Evolutionary conservation across 2,888 invertebrate genomes (phyloP), one percentile per base, ranked within the genome.

Genomic region (Polydrusus pterygomalis): DNA sequence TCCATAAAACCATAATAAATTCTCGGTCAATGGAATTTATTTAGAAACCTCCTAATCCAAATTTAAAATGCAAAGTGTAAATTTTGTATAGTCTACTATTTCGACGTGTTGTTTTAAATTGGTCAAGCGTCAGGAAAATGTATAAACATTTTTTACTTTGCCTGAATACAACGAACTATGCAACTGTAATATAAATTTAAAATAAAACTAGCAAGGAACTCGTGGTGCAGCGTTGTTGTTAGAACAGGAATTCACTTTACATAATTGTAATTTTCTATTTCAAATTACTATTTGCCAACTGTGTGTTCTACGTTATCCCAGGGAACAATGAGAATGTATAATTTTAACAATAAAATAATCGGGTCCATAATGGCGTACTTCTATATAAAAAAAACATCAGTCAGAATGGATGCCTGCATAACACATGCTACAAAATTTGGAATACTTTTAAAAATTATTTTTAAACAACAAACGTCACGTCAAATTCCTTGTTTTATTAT

Each of bases 201-300:
- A 54, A 25, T 9, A 54, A 1, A 17, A 13, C 54, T 25, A 25
- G n/a, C n/a, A n/a, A n/a, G n/a, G 54, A 13, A 30, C n/a, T 25
- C n/a, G 25, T 11, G n/a, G 2, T 25, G 20, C 54, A 49, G 18
- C 8, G n/a, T n/a, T n/a, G n/a, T n/a, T n/a, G n/a, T n/a, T n/a
- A n/a, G n/a, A n/a, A n/a, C n/a, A n/a, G n/a, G n/a, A n/a, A n/a
- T n/a, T n/a, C n/a, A n/a, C n/a, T n/a, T n/a, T n/a, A n/a, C n/a
- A n/a, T n/a, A n/a, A 18, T 13, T 18, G 49, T 49, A 56, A 56
- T 34, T 56, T 56, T 56, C 15, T 15, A 34, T 11, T 56, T 25
- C n/a, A 30, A 34, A 34, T 54, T 54, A 25, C 25, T 11, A 54
- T 13, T 8, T 25, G 13, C n/a, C n/a, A n/a, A n/a, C n/a, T n/a